Evolutionary conservation across 2,888 invertebrate species (phyloP).

Genomic region (Blomia tropicalis): DNA sequence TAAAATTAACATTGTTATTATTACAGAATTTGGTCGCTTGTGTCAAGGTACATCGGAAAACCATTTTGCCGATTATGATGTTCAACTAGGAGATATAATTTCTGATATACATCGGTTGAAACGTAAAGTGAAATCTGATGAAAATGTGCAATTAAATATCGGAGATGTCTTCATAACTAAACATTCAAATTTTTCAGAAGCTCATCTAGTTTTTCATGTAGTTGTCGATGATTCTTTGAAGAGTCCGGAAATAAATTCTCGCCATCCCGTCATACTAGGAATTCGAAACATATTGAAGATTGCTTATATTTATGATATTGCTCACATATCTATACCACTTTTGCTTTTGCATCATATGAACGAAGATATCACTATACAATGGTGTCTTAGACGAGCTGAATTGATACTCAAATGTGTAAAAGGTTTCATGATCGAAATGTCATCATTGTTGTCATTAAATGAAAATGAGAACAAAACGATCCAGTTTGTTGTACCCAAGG

Average conservation of each 20-base stretch:
- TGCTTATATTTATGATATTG: conserved; percentile 84
- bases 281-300: conserved; percentile 83
- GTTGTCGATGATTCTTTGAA: conserved; percentile 58
- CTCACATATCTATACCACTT: conserved; percentile 78
- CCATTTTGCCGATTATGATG: conserved; percentile 72
- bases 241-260: conserved; percentile 70
- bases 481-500: conserved; percentile 65
- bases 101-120: conserved; percentile 26
- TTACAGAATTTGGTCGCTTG: conserved; percentile 48
- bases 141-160: conserved; percentile 44
- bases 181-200: conserved; percentile 84
- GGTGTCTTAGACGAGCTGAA: conserved; percentile 91
- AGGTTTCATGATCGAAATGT: conserved; percentile 97
- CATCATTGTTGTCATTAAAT: conserved; percentile 60
- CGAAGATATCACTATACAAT: conserved; percentile 88
- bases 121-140: conserved; percentile 26
- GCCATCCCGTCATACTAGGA: conserved; percentile 86
- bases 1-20: conserved; percentile 8
- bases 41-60: conserved; percentile 76
- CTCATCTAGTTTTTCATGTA: conserved; percentile 88
- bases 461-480: conserved; percentile 52
- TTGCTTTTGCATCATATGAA: conserved; percentile 80
- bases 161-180: conserved; percentile 60
- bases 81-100: conserved; percentile 52
- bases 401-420: conserved; percentile 96